Conservation (phyloP, 2,113 vertebrate genomes). For the Malaclemys terrapin region DNA sequence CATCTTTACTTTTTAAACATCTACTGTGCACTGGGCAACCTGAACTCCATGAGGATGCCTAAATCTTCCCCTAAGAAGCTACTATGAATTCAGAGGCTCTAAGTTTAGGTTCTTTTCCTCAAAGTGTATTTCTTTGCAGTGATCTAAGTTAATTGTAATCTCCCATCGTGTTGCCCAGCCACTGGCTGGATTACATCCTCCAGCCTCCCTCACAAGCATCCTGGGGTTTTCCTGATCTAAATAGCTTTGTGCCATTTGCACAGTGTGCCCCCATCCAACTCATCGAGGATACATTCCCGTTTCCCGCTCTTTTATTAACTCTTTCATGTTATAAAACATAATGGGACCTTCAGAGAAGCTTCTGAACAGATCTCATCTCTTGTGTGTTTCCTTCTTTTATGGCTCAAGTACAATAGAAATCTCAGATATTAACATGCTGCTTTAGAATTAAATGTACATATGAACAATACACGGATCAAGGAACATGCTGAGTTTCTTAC, state of each 20-base stretch:
- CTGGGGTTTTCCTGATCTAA: background rate
- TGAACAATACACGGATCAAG: slow-evolving; percentile 47
- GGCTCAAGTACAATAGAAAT: slow-evolving; percentile 70
- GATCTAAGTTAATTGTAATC: background rate
- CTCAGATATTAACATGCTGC: slow-evolving; percentile 72
- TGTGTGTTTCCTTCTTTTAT: slow-evolving; percentile 63
- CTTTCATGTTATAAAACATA: slow-evolving; percentile 66
- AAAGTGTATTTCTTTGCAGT: background rate
- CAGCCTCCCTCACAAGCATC: background rate
- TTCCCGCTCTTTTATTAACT: slow-evolving; percentile 60
- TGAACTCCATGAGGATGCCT: background rate
- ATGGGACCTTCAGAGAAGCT: slow-evolving; percentile 49
- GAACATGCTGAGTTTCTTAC: slow-evolving; percentile 42
- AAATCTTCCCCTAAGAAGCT: background rate
- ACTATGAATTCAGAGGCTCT: background rate
- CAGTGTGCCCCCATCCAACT: background rate
- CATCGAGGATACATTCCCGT: background rate
- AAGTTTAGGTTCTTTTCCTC: background rate
- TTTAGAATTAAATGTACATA: slow-evolving; percentile 70
- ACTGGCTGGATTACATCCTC: background rate
- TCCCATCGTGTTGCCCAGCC: background rate
- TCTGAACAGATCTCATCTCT: slow-evolving; percentile 49
- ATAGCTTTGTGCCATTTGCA: background rate
- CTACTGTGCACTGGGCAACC: background rate
- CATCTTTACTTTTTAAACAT: background rate